Percentiles rank a stretch among this genome's conserved stretches.
Conservation (phyloP, 2,113 vertebrate genomes). For the Dicentrarchus labrax region DNA sequence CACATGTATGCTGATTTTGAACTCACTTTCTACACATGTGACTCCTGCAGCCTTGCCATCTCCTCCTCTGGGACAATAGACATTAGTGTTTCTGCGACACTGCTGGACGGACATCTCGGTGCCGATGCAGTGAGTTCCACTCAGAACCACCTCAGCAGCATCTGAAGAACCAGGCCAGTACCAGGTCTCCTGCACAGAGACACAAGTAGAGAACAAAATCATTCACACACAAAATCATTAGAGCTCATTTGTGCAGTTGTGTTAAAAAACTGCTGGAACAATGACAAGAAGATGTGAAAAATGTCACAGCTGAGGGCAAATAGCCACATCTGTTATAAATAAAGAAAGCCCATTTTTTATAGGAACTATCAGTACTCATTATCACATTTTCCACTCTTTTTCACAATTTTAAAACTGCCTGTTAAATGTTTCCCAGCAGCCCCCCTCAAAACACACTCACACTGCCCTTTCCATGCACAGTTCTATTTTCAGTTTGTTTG, state of each 20-base stretch:
- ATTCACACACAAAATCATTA: conserved; percentile 15
- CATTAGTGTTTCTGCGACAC: conserved; percentile 88
- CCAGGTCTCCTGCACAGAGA: conserved; percentile 90
- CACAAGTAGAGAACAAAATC: not conserved
- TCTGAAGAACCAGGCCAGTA: conserved; percentile 90
- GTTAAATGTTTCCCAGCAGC: conserved; percentile 61
- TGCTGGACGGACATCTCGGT: conserved; percentile 91
- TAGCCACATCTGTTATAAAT: conserved; percentile 21
- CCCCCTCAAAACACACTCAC: conserved; percentile 52
- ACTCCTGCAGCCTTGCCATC: conserved; percentile 90
- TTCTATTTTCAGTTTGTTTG: conserved; percentile 86
- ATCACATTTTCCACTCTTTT: conserved; percentile 75
- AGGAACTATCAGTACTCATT: conserved; percentile 64
- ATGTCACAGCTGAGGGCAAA: not conserved
- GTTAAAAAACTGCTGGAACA: not conserved
- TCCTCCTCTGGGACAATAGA: conserved; percentile 90
- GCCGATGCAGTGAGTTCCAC: conserved; percentile 88
- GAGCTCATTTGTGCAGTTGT: conserved; percentile 9
- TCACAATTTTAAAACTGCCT: conserved; percentile 47
- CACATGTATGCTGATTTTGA: not conserved
- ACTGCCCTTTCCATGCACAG: conserved; percentile 71
- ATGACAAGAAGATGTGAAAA: not conserved
- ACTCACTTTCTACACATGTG: conserved; percentile 91
- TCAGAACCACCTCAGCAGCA: conserved; percentile 87
- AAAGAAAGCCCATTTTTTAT: conserved; percentile 37